Evolutionary conservation across 30 jellyfish, hydroid and myxozoan species (phyloP), one percentile per base, ranked within the genome.

Genomic region (Rhopilema esculentum): DNA sequence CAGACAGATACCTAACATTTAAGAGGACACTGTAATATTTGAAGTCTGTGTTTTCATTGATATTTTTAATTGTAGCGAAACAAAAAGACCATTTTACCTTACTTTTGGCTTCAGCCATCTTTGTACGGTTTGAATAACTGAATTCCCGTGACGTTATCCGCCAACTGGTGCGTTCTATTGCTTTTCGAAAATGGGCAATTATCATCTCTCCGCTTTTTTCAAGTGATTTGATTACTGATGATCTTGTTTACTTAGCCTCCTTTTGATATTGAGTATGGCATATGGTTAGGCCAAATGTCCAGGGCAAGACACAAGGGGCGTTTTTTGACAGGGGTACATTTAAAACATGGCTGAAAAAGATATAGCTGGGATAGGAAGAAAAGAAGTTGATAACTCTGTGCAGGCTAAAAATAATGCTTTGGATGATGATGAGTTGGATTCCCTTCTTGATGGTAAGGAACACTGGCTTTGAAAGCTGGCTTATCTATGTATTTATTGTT

Each of bases 391-490:
- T 23, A 63, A 23, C 21, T n/a, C 77, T 1, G 17, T 0, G 76
- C 19, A 64, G 66, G 79, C 25, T 1, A 49, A 67, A 66, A 25
- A n/a, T 25, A 75, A 74, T 16, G 65, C 32, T 4, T 49, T 63
- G 1, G 80, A 79, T 72, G 94, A 85, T 51, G 94, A 85, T 20
- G 94, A 85, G 50, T 66, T 85, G 19, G 94, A 85, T 50, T 49
- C 83, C 23, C 27, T 85, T 0, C 79, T 85, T 27, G 81, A 71
- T 52, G 93, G 93, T 84, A 84, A 9, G 29, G 6, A 40, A 40
- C 57, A 40, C 12, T 40, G 57, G n/a, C n/a, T n/a, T n/a, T n/a
- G n/a, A n/a, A n/a, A n/a, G n/a, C n/a, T n/a, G n/a, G n/a, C n/a
- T n/a, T n/a, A n/a, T n/a, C n/a, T n/a, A n/a, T n/a, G n/a, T n/a